Percentiles rank a stretch among this genome's conserved stretches.
These are phyloP conservation scores for Nipponia nippon DNA, from an alignment of 2,113 vertebrate genomes.

Conservation along the genomic window DNA sequence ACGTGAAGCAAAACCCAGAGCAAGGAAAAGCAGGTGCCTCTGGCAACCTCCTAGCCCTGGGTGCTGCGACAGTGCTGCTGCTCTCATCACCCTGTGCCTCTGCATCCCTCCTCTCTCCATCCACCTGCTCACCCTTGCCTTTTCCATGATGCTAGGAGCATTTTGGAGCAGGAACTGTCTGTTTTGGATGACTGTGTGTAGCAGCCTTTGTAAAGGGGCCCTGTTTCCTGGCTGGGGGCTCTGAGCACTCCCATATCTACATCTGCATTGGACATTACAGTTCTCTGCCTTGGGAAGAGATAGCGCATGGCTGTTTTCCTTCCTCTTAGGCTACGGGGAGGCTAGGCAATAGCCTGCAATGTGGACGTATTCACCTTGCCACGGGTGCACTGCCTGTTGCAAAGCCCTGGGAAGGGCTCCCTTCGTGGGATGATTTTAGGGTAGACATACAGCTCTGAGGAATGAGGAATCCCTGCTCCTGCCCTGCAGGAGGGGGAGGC, in stretches of 20 bases:
- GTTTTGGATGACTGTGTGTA: not conserved
- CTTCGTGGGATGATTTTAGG: not conserved
- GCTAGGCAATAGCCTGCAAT: not conserved
- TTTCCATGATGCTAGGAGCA: not conserved
- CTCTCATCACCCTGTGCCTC: not conserved
- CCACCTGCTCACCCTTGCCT: not conserved
- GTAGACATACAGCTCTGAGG: not conserved
- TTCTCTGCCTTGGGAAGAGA: not conserved
- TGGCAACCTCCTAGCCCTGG: not conserved
- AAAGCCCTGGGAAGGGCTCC: not conserved
- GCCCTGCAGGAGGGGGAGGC: not conserved
- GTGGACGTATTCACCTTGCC: not conserved
- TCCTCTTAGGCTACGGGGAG: not conserved
- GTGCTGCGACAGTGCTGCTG: not conserved
- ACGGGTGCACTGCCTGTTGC: not conserved
- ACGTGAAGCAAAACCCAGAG: not conserved
- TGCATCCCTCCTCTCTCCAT: not conserved
- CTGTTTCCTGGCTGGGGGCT: not conserved
- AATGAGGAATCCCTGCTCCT: not conserved
- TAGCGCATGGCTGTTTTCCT: accelerated
- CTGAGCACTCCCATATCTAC: not conserved
- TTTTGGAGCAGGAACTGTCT: not conserved
- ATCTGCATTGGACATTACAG: not conserved
- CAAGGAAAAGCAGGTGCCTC: not conserved
- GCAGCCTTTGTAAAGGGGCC: not conserved